Percentiles rank a stretch among this genome's conserved stretches.
Conservation (phyloP, 1,140 invertebrate genomes). For the Panagrolaimus sp. region DNA sequence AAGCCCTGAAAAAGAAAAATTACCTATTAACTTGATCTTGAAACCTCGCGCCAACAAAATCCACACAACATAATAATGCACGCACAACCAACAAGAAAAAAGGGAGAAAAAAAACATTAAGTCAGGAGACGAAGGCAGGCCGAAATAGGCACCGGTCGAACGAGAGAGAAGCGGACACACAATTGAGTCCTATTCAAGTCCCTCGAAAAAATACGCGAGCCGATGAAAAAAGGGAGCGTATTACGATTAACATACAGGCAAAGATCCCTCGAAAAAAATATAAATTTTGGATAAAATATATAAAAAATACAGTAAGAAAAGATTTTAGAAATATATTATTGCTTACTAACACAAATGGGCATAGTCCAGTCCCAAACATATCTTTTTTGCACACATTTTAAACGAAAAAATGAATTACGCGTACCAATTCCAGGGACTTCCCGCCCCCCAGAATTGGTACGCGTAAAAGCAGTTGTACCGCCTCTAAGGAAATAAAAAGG, state of each 20-base stretch:
- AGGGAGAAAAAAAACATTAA: not conserved
- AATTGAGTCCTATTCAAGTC: not conserved
- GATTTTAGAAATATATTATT: too few species aligned
- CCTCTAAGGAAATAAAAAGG: constrained; percentile 8
- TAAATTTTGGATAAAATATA: too few species aligned
- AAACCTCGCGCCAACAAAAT: constrained; percentile 2
- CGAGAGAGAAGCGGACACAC: constrained; percentile 12
- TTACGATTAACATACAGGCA: too few species aligned
- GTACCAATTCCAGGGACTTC: constrained; percentile 16
- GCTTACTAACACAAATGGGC: too few species aligned
- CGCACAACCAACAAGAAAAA: constrained; percentile 14
- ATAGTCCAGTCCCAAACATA: too few species aligned
- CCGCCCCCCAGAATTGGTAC: constrained; percentile 15
- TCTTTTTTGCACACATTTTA: too few species aligned
- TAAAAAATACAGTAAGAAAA: too few species aligned
- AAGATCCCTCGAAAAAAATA: too few species aligned
- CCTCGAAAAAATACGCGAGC: too few species aligned
- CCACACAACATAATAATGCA: constrained; percentile 2
- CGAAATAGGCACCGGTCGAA: too few species aligned
- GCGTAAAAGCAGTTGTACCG: not conserved
- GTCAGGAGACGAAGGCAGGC: constrained; percentile 14
- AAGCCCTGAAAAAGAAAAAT: not conserved
- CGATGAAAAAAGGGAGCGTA: too few species aligned
- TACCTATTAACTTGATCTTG: too few species aligned
- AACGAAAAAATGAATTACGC: not conserved